Evolutionary conservation across 2,113 vertebrate species (phyloP).

Genomic region (Thermophis baileyi): DNA sequence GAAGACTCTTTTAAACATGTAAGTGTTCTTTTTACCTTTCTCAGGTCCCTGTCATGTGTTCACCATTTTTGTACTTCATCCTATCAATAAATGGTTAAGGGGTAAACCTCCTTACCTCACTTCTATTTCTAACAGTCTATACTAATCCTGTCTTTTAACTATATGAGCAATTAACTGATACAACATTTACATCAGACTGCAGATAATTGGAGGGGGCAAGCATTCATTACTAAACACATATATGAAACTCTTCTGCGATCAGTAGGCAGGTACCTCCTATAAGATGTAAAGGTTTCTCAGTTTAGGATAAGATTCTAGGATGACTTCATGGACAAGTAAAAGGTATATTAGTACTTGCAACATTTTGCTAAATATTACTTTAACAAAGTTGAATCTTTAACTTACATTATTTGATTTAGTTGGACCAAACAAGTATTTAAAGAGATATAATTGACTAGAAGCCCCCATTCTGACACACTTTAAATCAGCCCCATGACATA

Average conservation of each 20-base stretch:
- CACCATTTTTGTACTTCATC: not conserved
- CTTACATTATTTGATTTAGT: not conserved
- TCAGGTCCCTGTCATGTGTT: not conserved
- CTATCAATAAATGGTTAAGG: not conserved
- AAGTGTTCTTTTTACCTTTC: not conserved
- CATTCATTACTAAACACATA: not conserved
- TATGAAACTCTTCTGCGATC: not conserved
- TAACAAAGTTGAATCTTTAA: not conserved
- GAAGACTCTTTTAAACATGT: not conserved
- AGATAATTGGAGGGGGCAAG: not conserved
- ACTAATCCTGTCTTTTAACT: not conserved
- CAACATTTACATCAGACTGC: not conserved
- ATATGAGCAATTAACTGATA: not conserved
- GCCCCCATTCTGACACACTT: not conserved
- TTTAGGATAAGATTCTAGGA: not conserved
- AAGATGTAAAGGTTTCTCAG: not conserved
- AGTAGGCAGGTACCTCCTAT: not conserved
- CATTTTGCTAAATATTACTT: not conserved
- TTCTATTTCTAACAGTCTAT: not conserved
- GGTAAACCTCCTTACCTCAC: not conserved
- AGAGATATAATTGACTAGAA: not conserved
- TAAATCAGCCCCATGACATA: not conserved
- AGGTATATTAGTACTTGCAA: not conserved
- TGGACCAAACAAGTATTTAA: not conserved
- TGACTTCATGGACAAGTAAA: not conserved